Percentiles rank a stretch among this genome's conserved stretches.
phyloP scores from a whole-genome alignment of 2,888 invertebrate species.

The Pharmacophagus antenor region DNA sequence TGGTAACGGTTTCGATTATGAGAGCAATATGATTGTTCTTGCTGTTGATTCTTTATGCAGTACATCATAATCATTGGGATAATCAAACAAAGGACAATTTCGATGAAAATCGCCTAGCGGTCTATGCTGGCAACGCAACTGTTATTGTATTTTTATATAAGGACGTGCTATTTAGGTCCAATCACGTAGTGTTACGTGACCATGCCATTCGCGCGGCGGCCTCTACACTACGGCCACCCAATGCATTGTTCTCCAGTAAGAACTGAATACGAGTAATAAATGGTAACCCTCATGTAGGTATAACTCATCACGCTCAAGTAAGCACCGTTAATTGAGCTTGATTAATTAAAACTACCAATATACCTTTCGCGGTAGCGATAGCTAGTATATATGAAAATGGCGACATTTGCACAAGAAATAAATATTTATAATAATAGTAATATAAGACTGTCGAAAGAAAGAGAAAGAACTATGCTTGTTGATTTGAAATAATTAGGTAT shows the following conservation, averaged over 20 bases:
- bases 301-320: conserved; percentile 13
- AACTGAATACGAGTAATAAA: conserved; percentile 11
- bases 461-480: no score
- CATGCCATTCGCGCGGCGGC: conserved; percentile 19
- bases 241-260: conserved; percentile 25
- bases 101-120: conserved; percentile 12
- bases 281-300: conserved; percentile 21
- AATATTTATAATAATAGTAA: no score
- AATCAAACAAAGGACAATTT: conserved; percentile 16
- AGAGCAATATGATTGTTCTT: background rate
- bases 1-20: no score
- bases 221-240: conserved; percentile 21
- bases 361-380: background rate
- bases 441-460: no score
- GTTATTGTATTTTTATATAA: conserved; percentile 24
- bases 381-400: no score
- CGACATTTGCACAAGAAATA: no score
- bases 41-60: background rate
- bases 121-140: conserved; percentile 19
- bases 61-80: conserved; percentile 12
- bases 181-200: conserved; percentile 39
- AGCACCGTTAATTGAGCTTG: background rate
- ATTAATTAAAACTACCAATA: background rate
- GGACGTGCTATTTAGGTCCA: conserved; percentile 17
- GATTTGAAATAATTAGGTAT: no score